Evolutionary conservation across 1,140 invertebrate genomes (phyloP), one percentile per base, ranked within the genome.

Genomic region (Globodera ellingtonae): DNA sequence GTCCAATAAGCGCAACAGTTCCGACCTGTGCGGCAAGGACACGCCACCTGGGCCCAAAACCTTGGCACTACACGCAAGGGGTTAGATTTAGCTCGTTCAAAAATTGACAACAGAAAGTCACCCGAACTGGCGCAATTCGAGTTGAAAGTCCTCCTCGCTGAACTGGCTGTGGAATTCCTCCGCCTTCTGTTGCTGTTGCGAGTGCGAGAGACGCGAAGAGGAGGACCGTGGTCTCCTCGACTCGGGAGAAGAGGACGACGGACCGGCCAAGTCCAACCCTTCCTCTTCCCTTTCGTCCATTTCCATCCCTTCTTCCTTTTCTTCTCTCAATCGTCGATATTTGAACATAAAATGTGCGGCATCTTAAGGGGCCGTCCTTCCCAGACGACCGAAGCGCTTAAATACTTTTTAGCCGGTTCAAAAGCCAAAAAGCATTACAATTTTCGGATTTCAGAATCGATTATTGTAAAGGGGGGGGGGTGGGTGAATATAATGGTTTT

Each of bases 91-190:
- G 5, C 47, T 75, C 18, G 5, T 24, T 75, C 47, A 52, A 48
- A n/a, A 24, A 72, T 9, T 52, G n/a, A 44, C 35, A 46, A 47
- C 47, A 47, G 46, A 52, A 15, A 8, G 24, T n/a, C 82, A 83
- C 82, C 79, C 69, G 6, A 65, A 67, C 74, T 65, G 50, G 48
- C 80, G 62, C 46, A 83, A 73, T 78, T 83, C 84, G 18, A 66
- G 24, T 48, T 83, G 82, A 48, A 83, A 83, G 44, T 83, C 82
- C 69, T 83, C 84, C 72, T 83, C 83, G 46, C 56, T 76, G 78
- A 83, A 83, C 71, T 83, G 82, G 35, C 71, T 80, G 81, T 85
- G 83, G 72, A 77, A 83, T 24, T 86, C 84, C 13, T 59, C 83
- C 56, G 15, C 56, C 56, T 18, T 62, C 13, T 62, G 56, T n/a